Evolutionary conservation across 2,797 vertebrate genomes (phyloP).

Genomic region (Xenopus petersii): DNA sequence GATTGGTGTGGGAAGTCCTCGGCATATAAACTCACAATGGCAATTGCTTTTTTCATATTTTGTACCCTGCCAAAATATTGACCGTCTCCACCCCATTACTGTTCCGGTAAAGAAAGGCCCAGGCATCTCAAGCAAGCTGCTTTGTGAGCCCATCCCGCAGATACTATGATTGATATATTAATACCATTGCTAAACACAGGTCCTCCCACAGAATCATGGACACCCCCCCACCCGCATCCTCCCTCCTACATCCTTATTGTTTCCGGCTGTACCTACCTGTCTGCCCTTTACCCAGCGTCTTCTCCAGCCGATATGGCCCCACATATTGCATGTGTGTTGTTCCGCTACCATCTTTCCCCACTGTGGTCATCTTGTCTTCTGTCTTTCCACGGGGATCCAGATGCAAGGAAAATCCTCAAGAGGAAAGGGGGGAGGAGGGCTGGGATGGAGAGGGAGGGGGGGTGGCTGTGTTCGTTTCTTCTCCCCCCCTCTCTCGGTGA

Average conservation of each 20-base stretch:
- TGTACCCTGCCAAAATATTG: constrained; percentile 13
- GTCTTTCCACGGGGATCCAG: constrained; percentile 51
- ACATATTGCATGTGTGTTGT: constrained; percentile 97
- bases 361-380: constrained; percentile 87
- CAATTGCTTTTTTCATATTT: constrained; percentile 19
- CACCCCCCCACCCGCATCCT: constrained; percentile 23
- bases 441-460: constrained; percentile 25
- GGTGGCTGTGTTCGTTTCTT: constrained; percentile 47
- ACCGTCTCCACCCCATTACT: constrained; percentile 32
- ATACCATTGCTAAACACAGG: constrained; percentile 29
- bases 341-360: constrained; percentile 95
- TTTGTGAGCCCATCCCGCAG: constrained; percentile 13
- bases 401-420: constrained; percentile 39
- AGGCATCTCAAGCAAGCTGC: constrained; percentile 7
- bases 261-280: constrained; percentile 84
- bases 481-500: constrained; percentile 46
- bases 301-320: constrained; percentile 98
- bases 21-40: no score
- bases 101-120: constrained; percentile 23
- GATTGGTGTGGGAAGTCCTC: no score
- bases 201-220: constrained; percentile 35
- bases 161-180: constrained; percentile 15
- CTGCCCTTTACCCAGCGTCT: constrained; percentile 98
- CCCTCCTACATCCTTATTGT: constrained; percentile 42
- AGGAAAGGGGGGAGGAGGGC: constrained; percentile 37